Evolutionary conservation across 1,140 invertebrate species (phyloP).

Genomic region (Coelopa frigida): DNA sequence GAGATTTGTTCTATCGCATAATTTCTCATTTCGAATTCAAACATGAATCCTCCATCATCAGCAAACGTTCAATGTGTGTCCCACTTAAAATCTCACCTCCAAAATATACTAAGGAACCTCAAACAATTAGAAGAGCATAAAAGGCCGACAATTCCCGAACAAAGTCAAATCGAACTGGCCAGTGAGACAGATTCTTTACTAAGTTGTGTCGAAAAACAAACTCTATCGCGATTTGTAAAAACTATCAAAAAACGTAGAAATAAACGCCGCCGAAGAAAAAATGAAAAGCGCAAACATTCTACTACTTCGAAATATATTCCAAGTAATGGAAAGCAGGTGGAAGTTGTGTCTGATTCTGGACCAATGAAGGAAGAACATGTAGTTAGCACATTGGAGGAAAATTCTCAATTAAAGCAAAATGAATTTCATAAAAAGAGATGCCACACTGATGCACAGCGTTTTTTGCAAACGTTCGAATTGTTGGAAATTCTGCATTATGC

Average conservation of each 20-base stretch:
- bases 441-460: slow-evolving; percentile 20
- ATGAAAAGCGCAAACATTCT: no score
- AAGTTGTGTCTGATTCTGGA: no score
- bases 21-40: no score
- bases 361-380: no score
- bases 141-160: not conserved
- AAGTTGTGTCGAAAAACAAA: not conserved
- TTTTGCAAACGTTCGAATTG: slow-evolving; percentile 26
- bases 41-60: no score
- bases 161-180: not conserved
- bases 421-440: not conserved
- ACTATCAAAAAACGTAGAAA: not conserved
- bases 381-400: no score
- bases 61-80: no score
- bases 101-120: slow-evolving; percentile 1
- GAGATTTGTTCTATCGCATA: no score
- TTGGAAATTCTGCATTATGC: slow-evolving; percentile 21
- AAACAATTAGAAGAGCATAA: not conserved
- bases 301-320: no score
- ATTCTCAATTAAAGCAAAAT: not conserved
- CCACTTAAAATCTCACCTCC: slow-evolving; percentile 2
- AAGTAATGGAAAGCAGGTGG: no score
- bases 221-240: not conserved
- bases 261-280: not conserved
- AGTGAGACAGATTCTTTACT: not conserved